Conservation (phyloP, 2,113 vertebrate genomes). For the Neogobius melanostomus region DNA sequence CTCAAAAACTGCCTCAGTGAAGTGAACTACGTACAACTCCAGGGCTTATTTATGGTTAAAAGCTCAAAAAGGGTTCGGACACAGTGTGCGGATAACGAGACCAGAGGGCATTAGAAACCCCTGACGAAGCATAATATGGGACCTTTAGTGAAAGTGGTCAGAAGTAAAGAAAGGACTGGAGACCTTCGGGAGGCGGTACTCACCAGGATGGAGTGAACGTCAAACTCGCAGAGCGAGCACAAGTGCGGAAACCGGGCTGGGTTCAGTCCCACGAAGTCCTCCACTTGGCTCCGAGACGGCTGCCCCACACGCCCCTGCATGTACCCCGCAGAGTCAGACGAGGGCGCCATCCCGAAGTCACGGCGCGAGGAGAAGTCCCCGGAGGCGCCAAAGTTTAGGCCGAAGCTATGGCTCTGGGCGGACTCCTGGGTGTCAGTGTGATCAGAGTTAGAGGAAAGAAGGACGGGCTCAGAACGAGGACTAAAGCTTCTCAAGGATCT, state of each 20-base stretch:
- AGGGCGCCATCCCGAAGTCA: conserved; percentile 1
- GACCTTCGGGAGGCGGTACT: conserved; percentile 59
- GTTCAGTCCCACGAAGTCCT: conserved; percentile 77
- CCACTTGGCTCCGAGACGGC: conserved; percentile 65
- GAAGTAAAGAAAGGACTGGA: neutral
- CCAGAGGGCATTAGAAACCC: too few relatives aligned
- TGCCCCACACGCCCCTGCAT: neutral
- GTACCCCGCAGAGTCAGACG: conserved; percentile 3
- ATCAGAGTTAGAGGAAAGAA: neutral
- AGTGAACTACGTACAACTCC: too few relatives aligned
- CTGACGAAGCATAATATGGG: too few relatives aligned
- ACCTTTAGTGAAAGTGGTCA: neutral
- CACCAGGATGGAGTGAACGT: conserved; percentile 78
- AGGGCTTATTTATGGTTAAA: too few relatives aligned
- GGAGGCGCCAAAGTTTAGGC: neutral
- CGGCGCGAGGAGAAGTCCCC: neutral
- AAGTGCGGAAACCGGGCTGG: conserved; percentile 77
- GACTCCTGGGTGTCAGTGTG: neutral
- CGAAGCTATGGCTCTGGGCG: neutral
- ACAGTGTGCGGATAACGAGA: too few relatives aligned
- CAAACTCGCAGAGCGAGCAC: conserved; percentile 82
- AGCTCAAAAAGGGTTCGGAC: too few relatives aligned
- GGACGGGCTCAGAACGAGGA: neutral
- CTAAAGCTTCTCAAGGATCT: neutral
- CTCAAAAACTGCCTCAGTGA: too few relatives aligned